A percentile compares a stretch with the other conserved stretches of the same genome.
phyloP scores from a whole-genome alignment of 2,888 invertebrate genomes.

The Sphaerophoria rueppellii region DNA sequence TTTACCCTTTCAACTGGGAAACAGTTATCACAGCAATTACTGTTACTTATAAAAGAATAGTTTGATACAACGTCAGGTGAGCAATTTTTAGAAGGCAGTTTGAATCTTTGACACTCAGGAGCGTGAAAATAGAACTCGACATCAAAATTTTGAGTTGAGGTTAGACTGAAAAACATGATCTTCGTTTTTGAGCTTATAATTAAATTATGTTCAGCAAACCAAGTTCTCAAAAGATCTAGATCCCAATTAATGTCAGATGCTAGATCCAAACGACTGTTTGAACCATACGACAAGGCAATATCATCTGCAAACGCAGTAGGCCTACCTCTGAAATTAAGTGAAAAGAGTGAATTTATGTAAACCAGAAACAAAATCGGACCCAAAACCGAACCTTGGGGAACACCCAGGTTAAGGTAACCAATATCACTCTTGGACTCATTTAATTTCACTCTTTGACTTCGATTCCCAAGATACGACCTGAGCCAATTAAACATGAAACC shows the following conservation, averaged over 20 bases:
- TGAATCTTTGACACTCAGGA: not conserved
- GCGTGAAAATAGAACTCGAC: not conserved
- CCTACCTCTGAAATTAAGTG: not conserved
- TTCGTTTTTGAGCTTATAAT: not conserved
- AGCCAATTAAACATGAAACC: conserved; percentile 1
- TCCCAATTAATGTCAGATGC: not conserved
- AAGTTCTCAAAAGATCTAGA: not conserved
- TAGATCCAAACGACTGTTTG: not conserved
- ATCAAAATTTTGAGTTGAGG: not conserved
- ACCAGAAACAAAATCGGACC: not conserved
- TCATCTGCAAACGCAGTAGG: not conserved
- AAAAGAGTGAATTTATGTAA: not conserved
- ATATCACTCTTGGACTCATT: not conserved
- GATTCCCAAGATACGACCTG: not conserved
- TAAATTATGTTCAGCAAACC: too few species aligned
- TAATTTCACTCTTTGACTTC: not conserved
- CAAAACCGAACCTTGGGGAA: conserved; percentile 4
- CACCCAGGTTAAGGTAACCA: not conserved
- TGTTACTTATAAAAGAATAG: not conserved
- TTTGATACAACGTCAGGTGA: not conserved
- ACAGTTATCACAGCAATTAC: not conserved
- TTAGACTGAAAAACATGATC: not conserved
- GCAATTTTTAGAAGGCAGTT: not conserved
- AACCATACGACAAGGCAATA: not conserved
- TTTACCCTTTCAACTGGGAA: not conserved